These are phyloP conservation scores for Mesitornis unicolor DNA, from an alignment of 2,113 vertebrate genomes.

Conservation along the genomic window DNA sequence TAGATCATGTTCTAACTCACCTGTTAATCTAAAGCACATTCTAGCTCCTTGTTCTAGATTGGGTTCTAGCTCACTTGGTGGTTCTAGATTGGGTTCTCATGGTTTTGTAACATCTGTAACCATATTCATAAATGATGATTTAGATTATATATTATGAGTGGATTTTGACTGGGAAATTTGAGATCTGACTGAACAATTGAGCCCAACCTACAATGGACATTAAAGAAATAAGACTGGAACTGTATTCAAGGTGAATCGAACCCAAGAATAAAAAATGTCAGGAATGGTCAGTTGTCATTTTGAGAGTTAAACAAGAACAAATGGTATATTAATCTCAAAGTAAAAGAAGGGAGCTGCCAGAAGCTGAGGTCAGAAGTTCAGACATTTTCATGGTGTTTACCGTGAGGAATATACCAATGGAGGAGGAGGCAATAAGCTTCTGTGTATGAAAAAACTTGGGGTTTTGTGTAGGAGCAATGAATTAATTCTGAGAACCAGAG, in stretches of 20 bases:
- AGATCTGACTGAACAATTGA: not conserved
- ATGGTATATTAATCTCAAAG: not conserved
- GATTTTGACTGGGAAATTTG: not conserved
- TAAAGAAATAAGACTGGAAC: not conserved
- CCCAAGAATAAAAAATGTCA: not conserved
- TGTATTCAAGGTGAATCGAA: not conserved
- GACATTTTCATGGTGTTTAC: not conserved
- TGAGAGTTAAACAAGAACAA: not conserved
- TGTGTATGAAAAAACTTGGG: fast-evolving
- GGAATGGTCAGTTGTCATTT: not conserved
- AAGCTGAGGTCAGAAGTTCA: not conserved
- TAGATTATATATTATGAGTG: not conserved
- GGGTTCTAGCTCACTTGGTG: no score
- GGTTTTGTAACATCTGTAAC: not conserved
- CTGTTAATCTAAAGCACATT: no score
- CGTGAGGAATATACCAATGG: not conserved
- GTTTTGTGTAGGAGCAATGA: fast-evolving
- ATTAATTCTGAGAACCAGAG: not conserved
- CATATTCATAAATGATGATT: not conserved
- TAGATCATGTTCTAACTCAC: no score
- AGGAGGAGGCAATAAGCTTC: not conserved
- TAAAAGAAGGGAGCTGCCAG: not conserved
- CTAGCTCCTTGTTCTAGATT: no score
- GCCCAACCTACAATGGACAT: not conserved
- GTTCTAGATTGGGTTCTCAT: no score